Evolutionary conservation across 2,888 invertebrate genomes (phyloP).

Genomic region (Leptinotarsa juncta): DNA sequence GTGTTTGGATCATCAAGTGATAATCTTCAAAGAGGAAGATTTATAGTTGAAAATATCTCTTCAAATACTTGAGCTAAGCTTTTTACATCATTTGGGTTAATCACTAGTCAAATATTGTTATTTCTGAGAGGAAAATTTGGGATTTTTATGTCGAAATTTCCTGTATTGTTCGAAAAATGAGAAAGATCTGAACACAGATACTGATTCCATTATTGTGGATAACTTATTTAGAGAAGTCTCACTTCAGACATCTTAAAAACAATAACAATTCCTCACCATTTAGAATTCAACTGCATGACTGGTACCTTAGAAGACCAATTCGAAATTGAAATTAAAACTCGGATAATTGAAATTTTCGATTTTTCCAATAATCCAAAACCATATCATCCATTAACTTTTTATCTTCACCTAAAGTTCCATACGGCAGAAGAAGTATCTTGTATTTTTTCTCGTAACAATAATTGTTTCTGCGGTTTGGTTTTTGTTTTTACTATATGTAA

Average conservation of each 20-base stretch:
- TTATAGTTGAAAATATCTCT: too few species aligned
- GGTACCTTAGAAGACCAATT: not conserved
- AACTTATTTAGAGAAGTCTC: too few species aligned
- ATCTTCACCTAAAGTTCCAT: not conserved
- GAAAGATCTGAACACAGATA: too few species aligned
- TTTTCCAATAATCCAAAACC: conserved; percentile 15
- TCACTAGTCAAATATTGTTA: too few species aligned
- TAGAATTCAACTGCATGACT: not conserved
- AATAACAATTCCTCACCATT: not conserved
- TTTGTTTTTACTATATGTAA: conserved; percentile 28
- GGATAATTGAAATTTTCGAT: not conserved
- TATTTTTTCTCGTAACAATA: conserved; percentile 16
- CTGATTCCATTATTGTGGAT: too few species aligned
- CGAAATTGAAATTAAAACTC: not conserved
- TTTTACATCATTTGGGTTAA: too few species aligned
- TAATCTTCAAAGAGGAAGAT: too few species aligned
- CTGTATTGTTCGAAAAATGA: too few species aligned
- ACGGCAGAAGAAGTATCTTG: not conserved
- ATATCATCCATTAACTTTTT: conserved; percentile 20
- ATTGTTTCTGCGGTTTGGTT: conserved; percentile 30
- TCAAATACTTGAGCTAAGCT: too few species aligned
- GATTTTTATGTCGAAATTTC: too few species aligned
- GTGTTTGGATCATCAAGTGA: too few species aligned
- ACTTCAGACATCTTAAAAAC: not conserved
- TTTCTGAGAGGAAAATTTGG: too few species aligned